Conservation (phyloP, 2,888 invertebrate species). For the Drosophila neoperkinsi region DNA sequence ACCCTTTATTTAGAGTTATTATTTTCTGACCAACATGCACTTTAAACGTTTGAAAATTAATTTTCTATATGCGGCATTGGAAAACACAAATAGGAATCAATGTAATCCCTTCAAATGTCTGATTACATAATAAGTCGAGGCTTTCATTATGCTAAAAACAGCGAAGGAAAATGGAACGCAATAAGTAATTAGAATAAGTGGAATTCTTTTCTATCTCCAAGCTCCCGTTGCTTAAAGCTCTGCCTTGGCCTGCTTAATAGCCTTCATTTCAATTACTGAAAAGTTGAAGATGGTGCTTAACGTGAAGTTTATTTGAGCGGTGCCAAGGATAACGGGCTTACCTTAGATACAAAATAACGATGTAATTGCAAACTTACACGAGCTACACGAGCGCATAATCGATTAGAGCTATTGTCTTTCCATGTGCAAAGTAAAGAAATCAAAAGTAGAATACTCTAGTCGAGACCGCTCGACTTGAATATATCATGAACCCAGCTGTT, state of each 20-base stretch:
- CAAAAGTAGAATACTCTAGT: not conserved
- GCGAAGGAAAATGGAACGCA: not conserved
- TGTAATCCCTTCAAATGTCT: conserved; percentile 1
- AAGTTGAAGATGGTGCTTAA: not conserved
- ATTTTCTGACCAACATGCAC: conserved; percentile 1
- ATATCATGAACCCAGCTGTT: not conserved
- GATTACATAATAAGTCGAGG: not conserved
- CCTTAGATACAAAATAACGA: not conserved
- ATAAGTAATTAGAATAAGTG: not conserved
- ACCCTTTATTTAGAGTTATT: conserved; percentile 19
- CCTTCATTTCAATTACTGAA: not conserved
- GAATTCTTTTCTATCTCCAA: not conserved
- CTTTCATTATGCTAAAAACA: not conserved
- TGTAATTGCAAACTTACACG: not conserved
- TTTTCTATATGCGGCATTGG: not conserved
- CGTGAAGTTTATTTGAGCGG: not conserved
- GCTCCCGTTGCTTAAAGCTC: not conserved
- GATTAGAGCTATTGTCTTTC: too few species aligned
- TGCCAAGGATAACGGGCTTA: not conserved
- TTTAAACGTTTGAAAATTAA: not conserved
- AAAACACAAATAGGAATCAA: conserved; percentile 8
- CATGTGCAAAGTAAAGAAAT: not conserved
- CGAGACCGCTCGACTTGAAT: not conserved
- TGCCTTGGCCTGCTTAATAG: not conserved
- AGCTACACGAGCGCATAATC: not conserved